A percentile compares a stretch with the other conserved stretches of the same genome.
Conservation (phyloP, 2,113 vertebrate genomes). For the Entosphenus tridentatus region DNA sequence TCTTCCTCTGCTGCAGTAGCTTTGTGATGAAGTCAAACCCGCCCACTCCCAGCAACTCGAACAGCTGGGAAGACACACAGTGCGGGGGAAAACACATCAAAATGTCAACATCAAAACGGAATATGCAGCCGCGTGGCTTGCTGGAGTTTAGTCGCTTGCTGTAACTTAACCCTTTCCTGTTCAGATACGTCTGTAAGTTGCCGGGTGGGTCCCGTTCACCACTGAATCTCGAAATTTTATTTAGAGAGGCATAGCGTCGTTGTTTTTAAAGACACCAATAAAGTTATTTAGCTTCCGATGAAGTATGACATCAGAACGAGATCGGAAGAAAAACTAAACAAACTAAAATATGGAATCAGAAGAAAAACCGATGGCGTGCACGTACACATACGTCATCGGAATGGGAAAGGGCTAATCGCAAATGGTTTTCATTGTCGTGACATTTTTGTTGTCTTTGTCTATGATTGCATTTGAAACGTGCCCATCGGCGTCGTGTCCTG, state of each 20-base stretch:
- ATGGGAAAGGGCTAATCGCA: too few relatives aligned
- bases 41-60: slow-evolving; percentile 74
- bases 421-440: too few relatives aligned
- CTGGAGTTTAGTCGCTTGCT: background rate
- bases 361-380: too few relatives aligned
- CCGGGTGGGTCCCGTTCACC: background rate
- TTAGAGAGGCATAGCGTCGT: background rate
- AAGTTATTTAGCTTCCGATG: too few relatives aligned
- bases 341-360: too few relatives aligned
- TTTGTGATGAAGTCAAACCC: slow-evolving; percentile 76
- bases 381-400: too few relatives aligned
- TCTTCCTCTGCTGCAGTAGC: slow-evolving; percentile 48
- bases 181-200: background rate
- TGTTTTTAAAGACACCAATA: too few relatives aligned
- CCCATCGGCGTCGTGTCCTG: too few relatives aligned
- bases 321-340: too few relatives aligned
- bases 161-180: background rate
- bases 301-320: too few relatives aligned
- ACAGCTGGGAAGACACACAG: slow-evolving; percentile 33
- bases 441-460: too few relatives aligned
- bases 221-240: background rate
- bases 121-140: background rate
- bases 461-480: too few relatives aligned
- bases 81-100: background rate
- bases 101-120: background rate